phyloP scores from a whole-genome alignment of 2,888 invertebrate species.

The Melieria crassipennis region DNA sequence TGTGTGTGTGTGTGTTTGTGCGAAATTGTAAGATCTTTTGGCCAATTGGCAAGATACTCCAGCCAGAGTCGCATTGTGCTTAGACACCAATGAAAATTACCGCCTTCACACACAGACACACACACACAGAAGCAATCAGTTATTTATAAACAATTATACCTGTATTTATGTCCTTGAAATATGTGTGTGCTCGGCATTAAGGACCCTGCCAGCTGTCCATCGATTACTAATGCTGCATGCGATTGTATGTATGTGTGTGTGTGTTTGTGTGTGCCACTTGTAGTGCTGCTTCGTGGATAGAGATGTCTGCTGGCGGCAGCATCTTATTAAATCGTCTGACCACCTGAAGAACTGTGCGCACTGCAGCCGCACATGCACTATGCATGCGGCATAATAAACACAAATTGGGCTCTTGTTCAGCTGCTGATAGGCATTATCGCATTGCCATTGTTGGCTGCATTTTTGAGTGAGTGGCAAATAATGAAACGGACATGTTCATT shows the following conservation, averaged over 20 bases:
- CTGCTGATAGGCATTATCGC: slow-evolving; percentile 26
- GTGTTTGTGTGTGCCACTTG: background rate
- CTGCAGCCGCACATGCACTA: background rate
- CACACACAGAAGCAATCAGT: too few species aligned
- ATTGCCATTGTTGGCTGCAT: slow-evolving; percentile 23
- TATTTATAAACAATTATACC: background rate
- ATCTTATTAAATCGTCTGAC: slow-evolving; percentile 21
- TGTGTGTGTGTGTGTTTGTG: too few species aligned
- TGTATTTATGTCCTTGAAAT: background rate
- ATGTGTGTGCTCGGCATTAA: background rate
- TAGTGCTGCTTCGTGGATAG: background rate
- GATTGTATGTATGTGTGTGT: background rate
- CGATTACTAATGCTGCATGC: background rate
- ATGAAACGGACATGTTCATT: slow-evolving; percentile 28
- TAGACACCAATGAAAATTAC: too few species aligned
- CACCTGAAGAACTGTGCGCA: background rate
- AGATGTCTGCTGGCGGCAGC: slow-evolving; percentile 18
- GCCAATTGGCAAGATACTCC: too few species aligned
- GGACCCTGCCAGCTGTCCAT: background rate
- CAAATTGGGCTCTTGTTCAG: slow-evolving; percentile 31
- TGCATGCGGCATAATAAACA: slow-evolving; percentile 10
- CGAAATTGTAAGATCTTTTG: too few species aligned
- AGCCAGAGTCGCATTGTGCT: too few species aligned
- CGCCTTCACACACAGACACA: too few species aligned
- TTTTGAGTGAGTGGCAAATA: slow-evolving; percentile 25